Conservation (phyloP, 2,797 vertebrate genomes). For the Falco peregrinus region DNA sequence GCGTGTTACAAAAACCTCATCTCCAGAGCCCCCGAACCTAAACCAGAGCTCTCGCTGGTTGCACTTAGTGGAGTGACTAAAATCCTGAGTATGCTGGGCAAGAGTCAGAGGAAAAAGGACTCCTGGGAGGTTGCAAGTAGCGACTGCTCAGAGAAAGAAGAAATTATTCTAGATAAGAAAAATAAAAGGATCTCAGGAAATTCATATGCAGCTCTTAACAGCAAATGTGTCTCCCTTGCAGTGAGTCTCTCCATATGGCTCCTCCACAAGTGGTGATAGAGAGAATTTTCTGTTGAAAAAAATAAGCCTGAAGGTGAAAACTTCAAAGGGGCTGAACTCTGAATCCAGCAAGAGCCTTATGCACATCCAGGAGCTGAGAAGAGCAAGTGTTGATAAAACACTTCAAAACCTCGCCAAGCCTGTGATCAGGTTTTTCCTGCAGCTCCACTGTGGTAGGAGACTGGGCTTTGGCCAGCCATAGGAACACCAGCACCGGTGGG, state of each 20-base stretch:
- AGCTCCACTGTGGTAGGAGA: not conserved
- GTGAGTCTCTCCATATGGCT: not conserved
- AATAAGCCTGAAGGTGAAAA: conserved; percentile 23
- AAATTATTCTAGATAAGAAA: not conserved
- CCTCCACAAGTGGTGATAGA: not conserved
- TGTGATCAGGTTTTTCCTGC: not conserved
- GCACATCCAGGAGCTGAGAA: not conserved
- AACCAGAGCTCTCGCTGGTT: rapidly evolving
- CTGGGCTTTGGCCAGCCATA: not conserved
- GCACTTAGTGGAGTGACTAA: not conserved
- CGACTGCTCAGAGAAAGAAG: not conserved
- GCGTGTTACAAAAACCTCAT: rapidly evolving
- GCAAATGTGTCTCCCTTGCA: not conserved
- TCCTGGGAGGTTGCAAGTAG: not conserved
- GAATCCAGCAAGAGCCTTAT: conserved; percentile 3
- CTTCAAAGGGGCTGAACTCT: conserved; percentile 57
- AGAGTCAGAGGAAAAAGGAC: not conserved
- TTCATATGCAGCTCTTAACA: not conserved
- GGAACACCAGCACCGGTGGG: rapidly evolving
- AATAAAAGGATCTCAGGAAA: not conserved
- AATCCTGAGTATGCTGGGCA: not conserved
- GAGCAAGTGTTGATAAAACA: conserved; percentile 22
- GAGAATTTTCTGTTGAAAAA: conserved; percentile 6
- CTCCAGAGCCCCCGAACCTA: not conserved
- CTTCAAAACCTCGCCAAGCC: not conserved